These are phyloP conservation scores for Folsomia manolachei DNA, from an alignment of 2,888 invertebrate genomes.

Conservation along the genomic window DNA sequence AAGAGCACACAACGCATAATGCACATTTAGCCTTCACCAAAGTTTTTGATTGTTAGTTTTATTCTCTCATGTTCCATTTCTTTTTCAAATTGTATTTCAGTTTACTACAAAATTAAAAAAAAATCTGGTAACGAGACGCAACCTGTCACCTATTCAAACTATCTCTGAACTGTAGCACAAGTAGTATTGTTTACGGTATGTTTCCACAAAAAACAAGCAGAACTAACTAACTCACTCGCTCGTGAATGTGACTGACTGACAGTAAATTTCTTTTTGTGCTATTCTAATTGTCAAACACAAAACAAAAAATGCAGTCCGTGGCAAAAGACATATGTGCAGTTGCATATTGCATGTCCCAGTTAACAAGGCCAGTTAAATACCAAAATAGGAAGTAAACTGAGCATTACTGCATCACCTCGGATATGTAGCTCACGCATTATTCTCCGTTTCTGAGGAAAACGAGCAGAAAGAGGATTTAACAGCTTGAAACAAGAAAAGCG, in stretches of 20 bases:
- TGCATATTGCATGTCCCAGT: no score
- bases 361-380: not conserved
- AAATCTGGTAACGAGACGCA: not conserved
- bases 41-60: no score
- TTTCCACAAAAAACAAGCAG: not conserved
- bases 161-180: no score
- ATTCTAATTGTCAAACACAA: not conserved
- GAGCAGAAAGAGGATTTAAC: not conserved
- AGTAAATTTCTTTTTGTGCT: not conserved
- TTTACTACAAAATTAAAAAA: no score
- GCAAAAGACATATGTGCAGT: not conserved
- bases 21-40: no score
- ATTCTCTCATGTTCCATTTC: no score
- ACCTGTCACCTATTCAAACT: not conserved
- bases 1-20: no score
- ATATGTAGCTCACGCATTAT: not conserved
- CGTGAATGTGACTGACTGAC: not conserved
- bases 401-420: not conserved
- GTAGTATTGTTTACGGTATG: not conserved
- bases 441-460: not conserved
- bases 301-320: not conserved
- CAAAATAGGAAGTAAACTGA: constrained; percentile 6
- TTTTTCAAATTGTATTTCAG: no score
- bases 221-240: no score
- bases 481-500: no score